Evolutionary conservation across 2,888 invertebrate species (phyloP).

Genomic region (Habrosyne pyritoides): DNA sequence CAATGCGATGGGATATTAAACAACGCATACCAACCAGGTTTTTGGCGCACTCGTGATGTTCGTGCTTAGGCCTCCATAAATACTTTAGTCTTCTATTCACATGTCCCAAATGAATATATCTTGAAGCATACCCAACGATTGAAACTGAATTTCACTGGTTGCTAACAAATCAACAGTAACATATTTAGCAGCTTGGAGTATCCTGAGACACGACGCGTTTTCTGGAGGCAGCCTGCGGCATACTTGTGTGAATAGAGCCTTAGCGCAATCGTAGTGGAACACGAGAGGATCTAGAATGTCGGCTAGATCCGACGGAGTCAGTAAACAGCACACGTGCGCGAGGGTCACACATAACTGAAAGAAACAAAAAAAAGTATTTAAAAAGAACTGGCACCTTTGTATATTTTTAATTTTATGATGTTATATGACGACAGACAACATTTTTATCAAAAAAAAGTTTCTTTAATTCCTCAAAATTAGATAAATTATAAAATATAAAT

Average conservation of each 20-base stretch:
- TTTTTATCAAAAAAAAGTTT: no score
- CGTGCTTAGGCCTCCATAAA: not conserved
- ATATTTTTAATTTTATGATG: no score
- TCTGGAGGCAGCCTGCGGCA: slow-evolving; percentile 71
- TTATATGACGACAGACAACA: no score
- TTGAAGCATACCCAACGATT: slow-evolving; percentile 69
- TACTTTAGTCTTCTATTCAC: slow-evolving; percentile 36
- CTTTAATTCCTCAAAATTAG: no score
- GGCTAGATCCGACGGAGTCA: slow-evolving; percentile 83
- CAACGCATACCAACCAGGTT: no score
- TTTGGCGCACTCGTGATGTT: no score
- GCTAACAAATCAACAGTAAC: slow-evolving; percentile 72
- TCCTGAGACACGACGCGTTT: slow-evolving; percentile 65
- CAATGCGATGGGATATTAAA: no score
- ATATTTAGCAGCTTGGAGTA: slow-evolving; percentile 75
- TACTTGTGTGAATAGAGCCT: slow-evolving; percentile 62
- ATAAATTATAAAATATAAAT: no score
- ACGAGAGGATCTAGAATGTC: slow-evolving; percentile 78
- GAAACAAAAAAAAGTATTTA: slow-evolving; percentile 24
- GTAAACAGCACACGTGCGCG: slow-evolving; percentile 86
- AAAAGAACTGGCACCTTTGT: no score
- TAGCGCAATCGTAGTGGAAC: slow-evolving; percentile 74
- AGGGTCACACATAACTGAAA: slow-evolving; percentile 89
- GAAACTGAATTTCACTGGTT: slow-evolving; percentile 57
- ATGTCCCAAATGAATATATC: slow-evolving; percentile 78